Percentiles rank a stretch among this genome's conserved stretches.
phyloP scores from a whole-genome alignment of 2,888 invertebrate species.

The Agonopterix alstromeriana region DNA sequence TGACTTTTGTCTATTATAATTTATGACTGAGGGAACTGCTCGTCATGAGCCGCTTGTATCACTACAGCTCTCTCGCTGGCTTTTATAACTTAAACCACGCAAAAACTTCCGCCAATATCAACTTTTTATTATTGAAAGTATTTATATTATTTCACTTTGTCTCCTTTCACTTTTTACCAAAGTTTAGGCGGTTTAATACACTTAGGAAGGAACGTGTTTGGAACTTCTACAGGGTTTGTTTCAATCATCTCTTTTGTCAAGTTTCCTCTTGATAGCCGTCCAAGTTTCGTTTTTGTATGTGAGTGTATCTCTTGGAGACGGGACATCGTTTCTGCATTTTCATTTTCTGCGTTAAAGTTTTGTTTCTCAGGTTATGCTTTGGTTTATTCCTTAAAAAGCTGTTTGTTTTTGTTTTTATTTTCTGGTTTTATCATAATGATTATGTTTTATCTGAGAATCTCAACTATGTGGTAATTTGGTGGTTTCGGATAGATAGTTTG shows the following conservation, averaged over 20 bases:
- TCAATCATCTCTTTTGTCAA: constrained; percentile 61
- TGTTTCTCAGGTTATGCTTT: constrained; percentile 2
- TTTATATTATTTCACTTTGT: constrained; percentile 71
- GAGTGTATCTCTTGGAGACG: constrained; percentile 22
- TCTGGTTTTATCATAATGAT: no score
- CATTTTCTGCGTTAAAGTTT: constrained; percentile 5
- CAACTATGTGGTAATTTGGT: no score
- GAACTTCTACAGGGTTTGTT: constrained; percentile 50
- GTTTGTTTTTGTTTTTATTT: no score
- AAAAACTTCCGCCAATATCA: constrained; percentile 44
- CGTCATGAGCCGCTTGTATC: not conserved
- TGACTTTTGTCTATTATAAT: no score
- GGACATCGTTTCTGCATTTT: constrained; percentile 32
- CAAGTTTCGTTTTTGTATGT: constrained; percentile 37
- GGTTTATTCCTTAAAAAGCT: no score
- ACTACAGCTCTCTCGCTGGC: not conserved
- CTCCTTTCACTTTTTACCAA: constrained; percentile 56
- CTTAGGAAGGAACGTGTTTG: constrained; percentile 58
- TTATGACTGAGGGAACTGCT: no score
- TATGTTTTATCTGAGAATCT: no score
- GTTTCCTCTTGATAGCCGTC: constrained; percentile 36
- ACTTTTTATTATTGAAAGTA: constrained; percentile 74
- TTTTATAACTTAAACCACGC: constrained; percentile 21
- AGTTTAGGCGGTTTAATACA: constrained; percentile 68
- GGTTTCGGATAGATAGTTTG: no score